Percentiles rank a stretch among this genome's conserved stretches.
Evolutionary conservation across 2,797 vertebrate species (phyloP).

Genomic region (Remorina albescens): DNA sequence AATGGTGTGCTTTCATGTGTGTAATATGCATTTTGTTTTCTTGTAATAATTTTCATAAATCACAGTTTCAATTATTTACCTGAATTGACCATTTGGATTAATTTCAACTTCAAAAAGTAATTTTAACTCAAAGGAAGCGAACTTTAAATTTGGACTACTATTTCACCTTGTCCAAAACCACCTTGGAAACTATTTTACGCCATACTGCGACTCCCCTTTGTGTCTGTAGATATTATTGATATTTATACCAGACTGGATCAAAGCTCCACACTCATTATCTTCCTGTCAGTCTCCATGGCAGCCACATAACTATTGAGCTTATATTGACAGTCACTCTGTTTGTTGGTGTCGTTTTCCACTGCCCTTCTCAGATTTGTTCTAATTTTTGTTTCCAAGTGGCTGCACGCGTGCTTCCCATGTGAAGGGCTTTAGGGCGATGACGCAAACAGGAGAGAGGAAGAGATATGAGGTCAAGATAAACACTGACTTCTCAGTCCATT

Average conservation of each 20-base stretch:
- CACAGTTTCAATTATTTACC: slow-evolving; percentile 13
- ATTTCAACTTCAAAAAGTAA: slow-evolving; percentile 7
- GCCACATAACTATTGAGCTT: slow-evolving; percentile 50
- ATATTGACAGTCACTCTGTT: slow-evolving; percentile 56
- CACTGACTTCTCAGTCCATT: slow-evolving; percentile 35
- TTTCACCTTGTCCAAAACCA: slow-evolving; percentile 4
- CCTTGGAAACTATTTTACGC: slow-evolving; percentile 11
- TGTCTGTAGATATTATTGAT: slow-evolving; percentile 54
- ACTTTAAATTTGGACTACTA: not conserved
- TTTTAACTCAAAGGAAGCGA: not conserved
- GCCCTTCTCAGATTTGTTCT: slow-evolving; percentile 72
- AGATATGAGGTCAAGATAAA: slow-evolving; percentile 50
- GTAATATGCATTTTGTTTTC: slow-evolving; percentile 43
- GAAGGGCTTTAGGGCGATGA: slow-evolving; percentile 78
- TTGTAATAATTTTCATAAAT: slow-evolving; percentile 23
- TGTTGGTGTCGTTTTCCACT: slow-evolving; percentile 63
- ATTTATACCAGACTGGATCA: slow-evolving; percentile 41
- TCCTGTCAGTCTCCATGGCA: slow-evolving; percentile 37
- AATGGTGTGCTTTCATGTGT: slow-evolving; percentile 52
- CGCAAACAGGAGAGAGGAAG: slow-evolving; percentile 45
- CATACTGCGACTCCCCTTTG: not conserved
- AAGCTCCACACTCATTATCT: slow-evolving; percentile 59
- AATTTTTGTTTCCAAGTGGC: slow-evolving; percentile 74
- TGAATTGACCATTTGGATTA: not conserved
- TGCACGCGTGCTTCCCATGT: slow-evolving; percentile 75